Conservation (phyloP, 2,113 vertebrate species). For the Grallaria varia region DNA sequence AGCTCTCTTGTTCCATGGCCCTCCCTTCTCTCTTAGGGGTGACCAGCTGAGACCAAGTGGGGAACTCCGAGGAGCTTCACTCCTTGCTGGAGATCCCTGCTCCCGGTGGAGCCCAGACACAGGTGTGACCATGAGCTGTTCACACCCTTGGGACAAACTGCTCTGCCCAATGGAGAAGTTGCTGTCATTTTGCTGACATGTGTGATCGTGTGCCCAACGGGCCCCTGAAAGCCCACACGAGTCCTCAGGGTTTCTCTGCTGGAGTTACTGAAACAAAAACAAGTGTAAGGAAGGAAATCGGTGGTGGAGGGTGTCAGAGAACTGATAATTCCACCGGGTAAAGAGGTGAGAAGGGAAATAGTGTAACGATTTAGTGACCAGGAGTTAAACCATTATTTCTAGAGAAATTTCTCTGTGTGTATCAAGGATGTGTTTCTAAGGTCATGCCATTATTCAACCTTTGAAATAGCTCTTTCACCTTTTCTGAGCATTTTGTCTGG, state of each 20-base stretch:
- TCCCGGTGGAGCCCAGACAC: neutral
- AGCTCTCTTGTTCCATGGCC: too few relatives aligned
- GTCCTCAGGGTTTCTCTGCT: neutral
- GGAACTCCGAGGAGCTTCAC: neutral
- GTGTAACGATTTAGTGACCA: neutral
- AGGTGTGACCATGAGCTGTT: neutral
- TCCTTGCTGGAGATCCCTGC: neutral
- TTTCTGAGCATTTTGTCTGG: neutral
- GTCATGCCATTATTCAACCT: rapidly evolving
- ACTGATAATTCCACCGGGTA: neutral
- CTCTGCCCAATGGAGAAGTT: neutral
- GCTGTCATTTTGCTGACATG: neutral
- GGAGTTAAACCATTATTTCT: neutral
- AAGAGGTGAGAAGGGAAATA: neutral
- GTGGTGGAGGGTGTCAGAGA: neutral
- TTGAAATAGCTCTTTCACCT: neutral
- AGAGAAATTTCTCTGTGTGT: neutral
- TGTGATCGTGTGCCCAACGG: rapidly evolving
- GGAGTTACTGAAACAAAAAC: neutral
- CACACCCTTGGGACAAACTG: neutral
- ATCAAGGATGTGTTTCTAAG: neutral
- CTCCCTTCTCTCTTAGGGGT: neutral
- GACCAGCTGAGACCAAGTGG: neutral
- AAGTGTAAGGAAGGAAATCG: neutral
- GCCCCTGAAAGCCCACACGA: neutral